phyloP scores from a whole-genome alignment of 2,888 invertebrate species.

The Habroteleia sp. region DNA sequence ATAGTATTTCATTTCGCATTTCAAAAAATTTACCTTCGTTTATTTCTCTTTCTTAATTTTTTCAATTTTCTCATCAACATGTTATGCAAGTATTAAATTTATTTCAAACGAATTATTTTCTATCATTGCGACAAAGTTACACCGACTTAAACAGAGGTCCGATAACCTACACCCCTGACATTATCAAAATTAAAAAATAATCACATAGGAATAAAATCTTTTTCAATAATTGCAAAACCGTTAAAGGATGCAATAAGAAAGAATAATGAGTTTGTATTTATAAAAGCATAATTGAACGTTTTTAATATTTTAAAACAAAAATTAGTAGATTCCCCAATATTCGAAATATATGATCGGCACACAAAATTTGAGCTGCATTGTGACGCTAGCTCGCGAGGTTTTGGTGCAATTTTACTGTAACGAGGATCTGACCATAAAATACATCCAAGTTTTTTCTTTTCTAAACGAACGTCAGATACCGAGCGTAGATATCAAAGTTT shows the following conservation, averaged over 20 bases:
- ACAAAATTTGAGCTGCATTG: not conserved
- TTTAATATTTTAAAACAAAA: not conserved
- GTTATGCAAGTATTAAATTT: too few species aligned
- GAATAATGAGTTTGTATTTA: not conserved
- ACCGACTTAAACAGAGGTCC: too few species aligned
- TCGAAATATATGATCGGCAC: not conserved
- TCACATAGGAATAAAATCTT: too few species aligned
- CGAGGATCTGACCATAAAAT: not conserved
- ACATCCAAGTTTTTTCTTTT: not conserved
- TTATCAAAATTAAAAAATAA: too few species aligned
- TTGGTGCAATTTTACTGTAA: not conserved
- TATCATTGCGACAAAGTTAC: too few species aligned
- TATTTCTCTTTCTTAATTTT: too few species aligned
- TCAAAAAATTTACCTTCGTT: too few species aligned
- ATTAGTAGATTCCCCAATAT: not conserved
- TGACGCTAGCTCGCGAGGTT: not conserved
- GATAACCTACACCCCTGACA: too few species aligned
- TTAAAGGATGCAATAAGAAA: not conserved
- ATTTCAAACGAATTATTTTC: too few species aligned
- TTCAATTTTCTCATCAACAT: too few species aligned
- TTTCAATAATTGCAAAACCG: not conserved
- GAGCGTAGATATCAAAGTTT: not conserved
- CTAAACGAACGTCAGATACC: not conserved
- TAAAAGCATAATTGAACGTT: not conserved
- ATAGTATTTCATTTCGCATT: too few species aligned